A percentile compares a stretch with the other conserved stretches of the same genome.
Evolutionary conservation across 2,797 vertebrate species (phyloP).

Genomic region (Amniataba percoides): DNA sequence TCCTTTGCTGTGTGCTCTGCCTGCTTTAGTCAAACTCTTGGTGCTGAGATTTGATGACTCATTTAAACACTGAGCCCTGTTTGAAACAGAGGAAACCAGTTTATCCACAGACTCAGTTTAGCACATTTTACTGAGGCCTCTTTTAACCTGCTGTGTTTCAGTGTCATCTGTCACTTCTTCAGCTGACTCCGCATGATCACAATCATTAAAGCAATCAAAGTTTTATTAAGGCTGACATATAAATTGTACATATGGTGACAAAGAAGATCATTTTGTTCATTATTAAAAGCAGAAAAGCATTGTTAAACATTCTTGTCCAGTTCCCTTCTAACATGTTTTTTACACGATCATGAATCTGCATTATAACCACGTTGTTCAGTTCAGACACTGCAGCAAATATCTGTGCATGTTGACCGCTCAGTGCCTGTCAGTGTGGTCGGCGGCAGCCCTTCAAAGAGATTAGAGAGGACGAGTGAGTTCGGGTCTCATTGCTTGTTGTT

Average conservation of each 20-base stretch:
- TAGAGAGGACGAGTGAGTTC: neutral
- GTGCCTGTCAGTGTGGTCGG: neutral
- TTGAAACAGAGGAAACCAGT: neutral
- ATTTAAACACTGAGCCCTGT: neutral
- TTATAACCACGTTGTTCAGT: neutral
- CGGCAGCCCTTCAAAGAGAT: slow-evolving; percentile 59
- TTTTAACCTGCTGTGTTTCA: neutral
- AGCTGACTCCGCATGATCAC: neutral
- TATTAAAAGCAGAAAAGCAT: neutral
- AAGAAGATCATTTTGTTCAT: neutral
- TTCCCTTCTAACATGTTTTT: neutral
- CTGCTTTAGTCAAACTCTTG: neutral
- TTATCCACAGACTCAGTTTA: neutral
- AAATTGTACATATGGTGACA: slow-evolving; percentile 3
- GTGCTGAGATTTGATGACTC: neutral
- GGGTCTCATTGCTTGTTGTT: neutral
- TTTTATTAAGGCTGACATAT: neutral
- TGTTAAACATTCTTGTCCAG: neutral
- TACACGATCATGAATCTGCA: slow-evolving; percentile 9
- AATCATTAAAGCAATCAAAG: neutral
- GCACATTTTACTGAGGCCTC: neutral
- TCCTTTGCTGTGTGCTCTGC: no score
- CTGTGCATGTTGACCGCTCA: neutral
- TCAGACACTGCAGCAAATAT: neutral
- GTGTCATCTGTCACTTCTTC: neutral